phyloP scores from a whole-genome alignment of 1,140 invertebrate species.

The Cepaea nemoralis region DNA sequence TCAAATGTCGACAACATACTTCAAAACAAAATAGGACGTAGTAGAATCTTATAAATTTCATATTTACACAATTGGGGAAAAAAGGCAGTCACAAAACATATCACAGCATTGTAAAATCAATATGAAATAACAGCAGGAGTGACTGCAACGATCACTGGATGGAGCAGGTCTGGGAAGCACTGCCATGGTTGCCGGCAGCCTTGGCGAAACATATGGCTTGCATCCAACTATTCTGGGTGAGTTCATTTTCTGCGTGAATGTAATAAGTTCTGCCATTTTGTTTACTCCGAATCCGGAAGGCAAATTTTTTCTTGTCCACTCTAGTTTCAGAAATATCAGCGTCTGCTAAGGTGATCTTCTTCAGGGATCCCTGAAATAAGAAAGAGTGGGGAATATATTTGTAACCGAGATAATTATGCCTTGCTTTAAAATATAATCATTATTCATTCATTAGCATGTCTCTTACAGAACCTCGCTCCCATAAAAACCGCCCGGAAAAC shows the following conservation, averaged over 20 bases:
- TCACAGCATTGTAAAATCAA: background rate
- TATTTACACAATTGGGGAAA: too few species aligned
- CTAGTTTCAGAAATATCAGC: constrained; percentile 68
- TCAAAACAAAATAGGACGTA: too few species aligned
- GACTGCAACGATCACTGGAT: constrained; percentile 56
- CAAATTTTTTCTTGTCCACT: constrained; percentile 67
- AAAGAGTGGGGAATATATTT: too few species aligned
- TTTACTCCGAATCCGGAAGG: constrained; percentile 67
- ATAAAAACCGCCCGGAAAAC: too few species aligned
- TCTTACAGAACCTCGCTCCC: too few species aligned
- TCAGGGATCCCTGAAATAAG: constrained; percentile 53
- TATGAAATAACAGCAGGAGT: background rate
- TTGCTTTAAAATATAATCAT: too few species aligned
- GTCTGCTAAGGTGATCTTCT: constrained; percentile 64
- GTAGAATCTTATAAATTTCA: too few species aligned
- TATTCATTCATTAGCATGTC: too few species aligned
- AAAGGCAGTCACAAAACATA: too few species aligned
- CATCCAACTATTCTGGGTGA: constrained; percentile 69
- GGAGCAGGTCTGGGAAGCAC: constrained; percentile 67
- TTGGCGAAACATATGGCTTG: constrained; percentile 71
- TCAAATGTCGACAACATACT: too few species aligned
- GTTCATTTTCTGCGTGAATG: constrained; percentile 67
- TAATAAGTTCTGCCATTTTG: constrained; percentile 66
- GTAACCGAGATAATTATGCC: too few species aligned
- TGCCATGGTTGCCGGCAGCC: constrained; percentile 62